Evolutionary conservation across 2,888 invertebrate species (phyloP).

Genomic region (Muscina levida): DNA sequence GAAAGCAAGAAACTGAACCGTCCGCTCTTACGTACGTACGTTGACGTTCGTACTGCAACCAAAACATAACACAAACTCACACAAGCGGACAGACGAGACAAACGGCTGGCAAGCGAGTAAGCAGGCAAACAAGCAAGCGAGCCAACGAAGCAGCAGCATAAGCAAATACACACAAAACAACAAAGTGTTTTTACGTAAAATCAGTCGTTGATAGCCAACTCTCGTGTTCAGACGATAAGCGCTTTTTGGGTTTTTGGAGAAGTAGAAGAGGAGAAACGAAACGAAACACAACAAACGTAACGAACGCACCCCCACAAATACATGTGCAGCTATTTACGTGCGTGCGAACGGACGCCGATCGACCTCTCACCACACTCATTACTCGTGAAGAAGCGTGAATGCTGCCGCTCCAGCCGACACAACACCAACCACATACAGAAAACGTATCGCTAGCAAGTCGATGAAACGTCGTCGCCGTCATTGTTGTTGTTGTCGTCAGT

Average conservation of each 20-base stretch:
- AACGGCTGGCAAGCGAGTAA: background rate
- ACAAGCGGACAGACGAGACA: background rate
- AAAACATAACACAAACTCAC: background rate
- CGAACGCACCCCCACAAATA: slow-evolving; percentile 8
- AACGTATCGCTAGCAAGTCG: slow-evolving; percentile 18
- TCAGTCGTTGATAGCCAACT: slow-evolving; percentile 79
- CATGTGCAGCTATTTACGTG: no score
- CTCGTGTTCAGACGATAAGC: slow-evolving; percentile 78
- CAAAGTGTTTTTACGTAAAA: slow-evolving; percentile 68
- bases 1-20: slow-evolving; percentile 9
- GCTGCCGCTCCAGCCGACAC: background rate
- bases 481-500: no score
- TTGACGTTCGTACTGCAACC: no score
- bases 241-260: slow-evolving; percentile 65
- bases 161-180: slow-evolving; percentile 61
- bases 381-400: no score
- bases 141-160: slow-evolving; percentile 50
- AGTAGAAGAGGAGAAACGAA: slow-evolving; percentile 51
- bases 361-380: background rate
- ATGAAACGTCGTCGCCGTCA: slow-evolving; percentile 16
- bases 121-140: background rate
- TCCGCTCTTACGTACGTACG: slow-evolving; percentile 45
- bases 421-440: slow-evolving; percentile 12
- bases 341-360: slow-evolving; percentile 1
- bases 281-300: slow-evolving; percentile 4